Percentiles rank a stretch among this genome's conserved stretches.
phyloP scores from a whole-genome alignment of 2,797 vertebrate species.

The Oceanodroma leucorhoa region DNA sequence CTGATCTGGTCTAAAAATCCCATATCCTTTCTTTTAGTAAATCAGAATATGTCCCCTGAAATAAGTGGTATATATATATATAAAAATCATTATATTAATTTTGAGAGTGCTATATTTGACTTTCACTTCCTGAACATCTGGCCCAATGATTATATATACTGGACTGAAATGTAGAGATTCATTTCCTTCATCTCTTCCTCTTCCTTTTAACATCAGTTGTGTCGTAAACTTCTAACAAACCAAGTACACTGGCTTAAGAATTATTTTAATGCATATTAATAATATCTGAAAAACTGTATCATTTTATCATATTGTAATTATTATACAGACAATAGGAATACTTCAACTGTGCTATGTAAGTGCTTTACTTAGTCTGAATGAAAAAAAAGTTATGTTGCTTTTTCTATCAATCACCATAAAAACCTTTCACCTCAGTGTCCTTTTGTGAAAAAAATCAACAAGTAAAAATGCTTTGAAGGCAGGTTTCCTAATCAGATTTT shows the following conservation, averaged over 20 bases:
- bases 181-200: not conserved
- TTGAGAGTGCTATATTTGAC: not conserved
- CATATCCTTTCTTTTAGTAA: not conserved
- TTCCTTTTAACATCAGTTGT: not conserved
- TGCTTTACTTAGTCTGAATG: not conserved
- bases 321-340: not conserved
- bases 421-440: not conserved
- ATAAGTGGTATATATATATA: rapidly evolving
- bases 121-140: not conserved
- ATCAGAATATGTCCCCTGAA: not conserved
- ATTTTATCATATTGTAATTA: not conserved
- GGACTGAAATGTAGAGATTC: not conserved
- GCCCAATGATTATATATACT: not conserved
- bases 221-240: not conserved
- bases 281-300: not conserved
- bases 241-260: not conserved
- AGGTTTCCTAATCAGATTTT: slow-evolving; percentile 56
- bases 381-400: not conserved
- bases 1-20: not conserved
- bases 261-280: not conserved
- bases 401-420: not conserved
- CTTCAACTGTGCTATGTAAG: not conserved
- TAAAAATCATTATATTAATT: not conserved
- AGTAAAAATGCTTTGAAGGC: slow-evolving; percentile 42
- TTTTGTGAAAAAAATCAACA: not conserved